Evolutionary conservation across 2,888 invertebrate species (phyloP).

Genomic region (Octodonta nipae): DNA sequence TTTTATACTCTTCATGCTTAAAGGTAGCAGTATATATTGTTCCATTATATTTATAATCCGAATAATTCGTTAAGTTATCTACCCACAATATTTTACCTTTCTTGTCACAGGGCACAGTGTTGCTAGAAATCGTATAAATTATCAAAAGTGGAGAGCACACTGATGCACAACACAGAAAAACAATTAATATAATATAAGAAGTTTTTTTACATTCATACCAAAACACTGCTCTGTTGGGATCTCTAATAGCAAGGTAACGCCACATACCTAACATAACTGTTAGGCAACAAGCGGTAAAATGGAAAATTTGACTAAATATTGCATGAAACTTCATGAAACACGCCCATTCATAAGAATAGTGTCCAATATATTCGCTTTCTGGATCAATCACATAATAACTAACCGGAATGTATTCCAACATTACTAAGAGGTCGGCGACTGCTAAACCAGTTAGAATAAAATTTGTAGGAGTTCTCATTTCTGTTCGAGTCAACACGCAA

Average conservation of each 20-base stretch:
- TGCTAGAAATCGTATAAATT: conserved; percentile 55
- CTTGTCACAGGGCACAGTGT: conserved; percentile 39
- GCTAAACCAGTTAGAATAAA: conserved; percentile 81
- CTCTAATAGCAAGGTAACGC: conserved; percentile 76
- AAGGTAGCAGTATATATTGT: conserved; percentile 39
- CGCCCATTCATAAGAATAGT: conserved; percentile 60
- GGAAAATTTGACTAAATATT: conserved; percentile 74
- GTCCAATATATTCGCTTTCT: conserved; percentile 40
- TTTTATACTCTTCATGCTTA: conserved; percentile 48
- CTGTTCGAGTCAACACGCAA: conserved; percentile 72
- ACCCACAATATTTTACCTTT: conserved; percentile 32
- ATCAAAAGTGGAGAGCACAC: conserved; percentile 75
- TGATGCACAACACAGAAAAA: conserved; percentile 70
- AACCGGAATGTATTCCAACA: conserved; percentile 88
- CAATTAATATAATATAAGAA: conserved; percentile 57
- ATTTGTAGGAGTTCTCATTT: conserved; percentile 86
- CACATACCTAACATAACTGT: conserved; percentile 87
- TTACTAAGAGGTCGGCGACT: conserved; percentile 84
- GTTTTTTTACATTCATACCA: conserved; percentile 76
- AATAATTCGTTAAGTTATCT: too few species aligned
- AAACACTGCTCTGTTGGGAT: conserved; percentile 64
- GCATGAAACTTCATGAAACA: conserved; percentile 82
- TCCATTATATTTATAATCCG: conserved; percentile 21
- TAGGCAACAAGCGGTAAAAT: conserved; percentile 85
- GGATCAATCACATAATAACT: too few species aligned